Conservation (phyloP, 2,797 vertebrate species). For the Oryzias dopingdopingensis region DNA sequence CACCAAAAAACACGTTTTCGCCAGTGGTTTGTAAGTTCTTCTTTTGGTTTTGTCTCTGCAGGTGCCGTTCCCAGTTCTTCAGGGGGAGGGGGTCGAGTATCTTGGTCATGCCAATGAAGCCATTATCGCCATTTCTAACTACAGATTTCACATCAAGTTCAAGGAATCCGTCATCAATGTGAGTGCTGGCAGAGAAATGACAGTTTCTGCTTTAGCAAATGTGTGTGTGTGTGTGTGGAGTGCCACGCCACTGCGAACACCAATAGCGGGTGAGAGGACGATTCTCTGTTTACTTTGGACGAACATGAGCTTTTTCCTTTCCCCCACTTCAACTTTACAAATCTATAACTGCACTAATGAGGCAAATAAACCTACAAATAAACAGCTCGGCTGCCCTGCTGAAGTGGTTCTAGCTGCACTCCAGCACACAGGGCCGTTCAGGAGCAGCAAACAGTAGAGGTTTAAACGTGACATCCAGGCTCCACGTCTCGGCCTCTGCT, state of each 20-base stretch:
- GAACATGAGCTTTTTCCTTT: slow-evolving; percentile 13
- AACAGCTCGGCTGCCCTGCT: neutral
- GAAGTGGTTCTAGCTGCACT: slow-evolving; percentile 23
- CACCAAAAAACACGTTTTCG: no score
- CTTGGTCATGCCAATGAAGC: slow-evolving; percentile 92
- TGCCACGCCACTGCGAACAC: slow-evolving; percentile 17
- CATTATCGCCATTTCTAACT: slow-evolving; percentile 97
- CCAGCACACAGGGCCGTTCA: slow-evolving; percentile 6
- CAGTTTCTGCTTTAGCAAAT: slow-evolving; percentile 16
- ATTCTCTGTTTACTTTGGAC: slow-evolving; percentile 26
- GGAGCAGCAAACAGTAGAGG: slow-evolving; percentile 15
- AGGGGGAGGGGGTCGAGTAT: slow-evolving; percentile 97
- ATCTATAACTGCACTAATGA: slow-evolving; percentile 33
- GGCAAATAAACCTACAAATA: slow-evolving; percentile 30
- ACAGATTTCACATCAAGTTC: slow-evolving; percentile 97
- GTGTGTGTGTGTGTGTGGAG: slow-evolving; percentile 8
- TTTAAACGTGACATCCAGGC: slow-evolving; percentile 50
- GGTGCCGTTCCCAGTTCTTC: slow-evolving; percentile 95
- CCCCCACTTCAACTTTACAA: slow-evolving; percentile 34
- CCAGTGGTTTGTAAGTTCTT: neutral
- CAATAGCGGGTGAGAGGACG: slow-evolving; percentile 28
- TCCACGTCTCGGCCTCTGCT: slow-evolving; percentile 28
- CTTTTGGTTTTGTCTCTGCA: slow-evolving; percentile 56
- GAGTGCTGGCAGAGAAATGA: slow-evolving; percentile 59
- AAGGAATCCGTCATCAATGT: slow-evolving; percentile 98